Evolutionary conservation across 35 echinoderm and acorn worm genomes (phyloP).

Genomic region (Apostichopus californicus): DNA sequence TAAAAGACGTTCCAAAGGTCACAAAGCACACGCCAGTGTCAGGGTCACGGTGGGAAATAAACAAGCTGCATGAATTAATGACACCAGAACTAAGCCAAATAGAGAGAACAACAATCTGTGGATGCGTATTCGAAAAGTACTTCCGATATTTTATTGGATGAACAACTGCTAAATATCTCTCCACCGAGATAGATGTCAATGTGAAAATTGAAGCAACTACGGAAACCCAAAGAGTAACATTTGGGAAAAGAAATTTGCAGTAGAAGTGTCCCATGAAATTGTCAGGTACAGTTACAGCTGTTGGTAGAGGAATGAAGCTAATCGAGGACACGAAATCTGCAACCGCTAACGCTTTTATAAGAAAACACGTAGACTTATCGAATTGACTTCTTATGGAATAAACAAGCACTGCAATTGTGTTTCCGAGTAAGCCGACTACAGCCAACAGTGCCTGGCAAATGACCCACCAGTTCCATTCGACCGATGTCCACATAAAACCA

Average conservation of each 20-base stretch:
- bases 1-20: neutral
- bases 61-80: constrained; percentile 48
- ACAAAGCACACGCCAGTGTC: constrained; percentile 27
- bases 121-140: constrained; percentile 44
- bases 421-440: constrained; percentile 17
- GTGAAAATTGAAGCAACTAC: constrained; percentile 77
- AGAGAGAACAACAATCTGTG: neutral
- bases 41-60: constrained; percentile 3
- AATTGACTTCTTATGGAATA: constrained; percentile 28
- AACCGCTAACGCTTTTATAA: constrained; percentile 62
- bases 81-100: constrained; percentile 54
- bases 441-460: constrained; percentile 15
- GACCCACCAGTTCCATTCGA: constrained; percentile 43
- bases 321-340: constrained; percentile 76
- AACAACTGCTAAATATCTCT: constrained; percentile 70
- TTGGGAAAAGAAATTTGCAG: constrained; percentile 62
- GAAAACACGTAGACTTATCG: neutral
- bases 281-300: neutral
- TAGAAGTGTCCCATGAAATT: constrained; percentile 36
- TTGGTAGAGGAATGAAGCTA: constrained; percentile 56
- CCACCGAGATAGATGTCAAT: constrained; percentile 60
- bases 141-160: constrained; percentile 50
- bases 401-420: neutral
- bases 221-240: constrained; percentile 68
- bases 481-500: neutral